Evolutionary conservation across 2,888 invertebrate genomes (phyloP), one percentile per base, ranked within the genome.

Genomic region (Amblyteles armatorius): DNA sequence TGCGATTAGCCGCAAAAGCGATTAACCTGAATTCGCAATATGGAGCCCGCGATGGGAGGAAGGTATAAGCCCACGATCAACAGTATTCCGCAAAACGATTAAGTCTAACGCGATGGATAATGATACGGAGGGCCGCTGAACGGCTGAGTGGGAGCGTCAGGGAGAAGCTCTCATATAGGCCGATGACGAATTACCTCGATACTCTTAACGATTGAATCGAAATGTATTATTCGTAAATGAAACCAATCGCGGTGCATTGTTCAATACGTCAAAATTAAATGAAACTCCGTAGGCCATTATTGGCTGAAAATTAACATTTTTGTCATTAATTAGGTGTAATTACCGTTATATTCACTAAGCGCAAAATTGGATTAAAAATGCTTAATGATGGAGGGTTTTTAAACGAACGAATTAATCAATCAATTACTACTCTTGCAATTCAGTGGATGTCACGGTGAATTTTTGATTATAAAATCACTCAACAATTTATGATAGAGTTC

Each of bases 11-110:
- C 87, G 86, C 87, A 81, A 82, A 85, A 89, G 88, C 90, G 91
- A 91, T 91, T 91, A 91, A 92, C 91, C 91, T 87, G 90, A 91
- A 91, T 91, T 89, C 88, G 79, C 86, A 86, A 89, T 90, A 90
- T 89, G 11, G 57, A 2, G 26, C 84, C 44, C 89, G 77, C 76
- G 81, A 68, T 82, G 86, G 85, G 85, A 87, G 89, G 60, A 40
- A 71, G 52, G 52, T 50, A 40, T 82, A 65, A 48, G 50, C 44
- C 52, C 40, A 57, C 74, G 74, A 85, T 72, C 82, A 72, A 48
- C 55, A 74, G 76, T 79, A 79, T 82, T 79, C 79, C 65, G 72
- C 82, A 67, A 79, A 85, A 82, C 82, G 69, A 85, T 85, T 79
- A 79, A 82, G 79, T 85, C 60, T 79, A 67, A 79, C 71, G 22